Conservation (phyloP, 2,113 vertebrate genomes). For the Noctilio leporinus region DNA sequence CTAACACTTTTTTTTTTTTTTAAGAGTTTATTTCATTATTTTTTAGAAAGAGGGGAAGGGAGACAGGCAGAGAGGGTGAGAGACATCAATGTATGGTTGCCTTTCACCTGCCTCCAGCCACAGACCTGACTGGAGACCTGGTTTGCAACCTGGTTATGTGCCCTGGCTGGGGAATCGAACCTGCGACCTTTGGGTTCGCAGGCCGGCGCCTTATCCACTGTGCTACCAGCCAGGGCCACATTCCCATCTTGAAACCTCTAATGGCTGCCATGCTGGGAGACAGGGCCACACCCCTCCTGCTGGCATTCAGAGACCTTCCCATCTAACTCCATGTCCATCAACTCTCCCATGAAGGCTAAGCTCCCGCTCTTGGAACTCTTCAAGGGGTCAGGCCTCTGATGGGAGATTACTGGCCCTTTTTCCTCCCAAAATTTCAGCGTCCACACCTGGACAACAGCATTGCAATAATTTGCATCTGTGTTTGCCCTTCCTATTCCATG, state of each 20-base stretch:
- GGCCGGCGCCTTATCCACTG: too few species aligned
- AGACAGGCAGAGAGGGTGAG: too few species aligned
- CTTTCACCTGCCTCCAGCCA: too few species aligned
- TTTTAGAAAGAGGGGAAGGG: too few species aligned
- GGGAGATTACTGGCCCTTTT: background rate
- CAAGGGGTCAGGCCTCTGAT: fast-evolving
- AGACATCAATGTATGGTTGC: too few species aligned
- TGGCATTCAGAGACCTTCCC: background rate
- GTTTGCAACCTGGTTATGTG: too few species aligned
- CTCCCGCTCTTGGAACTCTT: background rate
- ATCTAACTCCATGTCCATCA: fast-evolving
- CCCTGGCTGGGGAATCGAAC: too few species aligned
- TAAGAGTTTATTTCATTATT: too few species aligned
- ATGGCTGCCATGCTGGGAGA: fast-evolving
- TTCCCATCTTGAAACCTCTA: background rate
- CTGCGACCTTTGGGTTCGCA: too few species aligned
- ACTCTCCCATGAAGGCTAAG: background rate
- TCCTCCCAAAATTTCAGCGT: background rate
- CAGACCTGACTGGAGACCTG: too few species aligned
- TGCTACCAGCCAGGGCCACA: too few species aligned
- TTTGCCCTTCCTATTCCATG: background rate
- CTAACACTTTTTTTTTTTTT: background rate
- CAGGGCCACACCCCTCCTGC: fast-evolving
- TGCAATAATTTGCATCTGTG: background rate
- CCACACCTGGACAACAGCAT: background rate